Conservation (phyloP, 2,113 vertebrate genomes). For the Callionymus lyra region DNA sequence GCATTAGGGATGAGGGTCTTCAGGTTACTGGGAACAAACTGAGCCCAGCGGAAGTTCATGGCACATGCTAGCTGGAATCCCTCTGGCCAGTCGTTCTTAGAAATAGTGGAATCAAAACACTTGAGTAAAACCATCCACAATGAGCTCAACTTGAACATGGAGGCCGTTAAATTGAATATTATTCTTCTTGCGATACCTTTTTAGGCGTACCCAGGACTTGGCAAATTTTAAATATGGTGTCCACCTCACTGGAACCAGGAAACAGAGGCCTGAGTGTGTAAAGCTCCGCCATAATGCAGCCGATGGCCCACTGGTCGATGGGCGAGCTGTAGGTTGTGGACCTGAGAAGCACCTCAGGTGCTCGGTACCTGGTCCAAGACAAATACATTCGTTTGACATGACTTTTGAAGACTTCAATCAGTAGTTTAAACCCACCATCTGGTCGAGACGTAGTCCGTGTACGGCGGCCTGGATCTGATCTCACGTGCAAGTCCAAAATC, state of each 20-base stretch:
- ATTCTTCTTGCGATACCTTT: slow-evolving; percentile 66
- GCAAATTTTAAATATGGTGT: slow-evolving; percentile 98
- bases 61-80: slow-evolving; percentile 83
- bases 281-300: slow-evolving; percentile 96
- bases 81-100: slow-evolving; percentile 89
- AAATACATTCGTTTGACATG: not conserved
- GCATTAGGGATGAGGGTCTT: slow-evolving; percentile 94
- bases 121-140: not conserved
- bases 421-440: slow-evolving; percentile 71
- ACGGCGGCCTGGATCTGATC: slow-evolving; percentile 89
- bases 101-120: slow-evolving; percentile 20
- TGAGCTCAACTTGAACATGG: not conserved
- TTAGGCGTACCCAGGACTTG: slow-evolving; percentile 94
- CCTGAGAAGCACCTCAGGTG: slow-evolving; percentile 88
- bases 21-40: slow-evolving; percentile 84
- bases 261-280: slow-evolving; percentile 93
- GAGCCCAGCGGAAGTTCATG: slow-evolving; percentile 96
- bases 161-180: not conserved
- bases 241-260: slow-evolving; percentile 92
- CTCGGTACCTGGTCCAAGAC: slow-evolving; percentile 79
- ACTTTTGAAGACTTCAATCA: not conserved
- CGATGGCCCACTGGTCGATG: slow-evolving; percentile 94
- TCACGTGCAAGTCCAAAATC: slow-evolving; percentile 95
- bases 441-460: slow-evolving; percentile 96
- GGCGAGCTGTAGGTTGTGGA: slow-evolving; percentile 89